Evolutionary conservation across 2,888 invertebrate species (phyloP).

Genomic region (Luperina nickerlii): DNA sequence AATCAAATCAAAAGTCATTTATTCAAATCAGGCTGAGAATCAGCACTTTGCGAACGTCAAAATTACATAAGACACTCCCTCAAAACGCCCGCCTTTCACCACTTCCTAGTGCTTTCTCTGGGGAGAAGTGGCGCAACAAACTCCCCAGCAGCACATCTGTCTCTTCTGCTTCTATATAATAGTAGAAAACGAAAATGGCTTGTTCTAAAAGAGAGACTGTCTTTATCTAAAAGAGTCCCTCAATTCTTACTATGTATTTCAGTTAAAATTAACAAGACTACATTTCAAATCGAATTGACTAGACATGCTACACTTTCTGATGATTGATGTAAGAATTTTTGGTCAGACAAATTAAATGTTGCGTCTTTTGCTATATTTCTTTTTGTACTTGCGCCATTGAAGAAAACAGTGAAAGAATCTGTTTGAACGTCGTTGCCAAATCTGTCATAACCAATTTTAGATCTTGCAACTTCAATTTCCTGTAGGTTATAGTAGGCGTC

Average conservation of each 20-base stretch:
- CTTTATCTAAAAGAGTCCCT: neutral
- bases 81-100: no score
- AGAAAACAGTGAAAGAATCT: neutral
- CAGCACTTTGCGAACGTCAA: no score
- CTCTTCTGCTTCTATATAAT: no score
- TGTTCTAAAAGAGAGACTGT: neutral
- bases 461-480: neutral
- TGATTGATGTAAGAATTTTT: conserved; percentile 6
- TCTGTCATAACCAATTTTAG: neutral
- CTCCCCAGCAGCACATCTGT: no score
- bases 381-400: neutral
- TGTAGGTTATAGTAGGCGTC: neutral
- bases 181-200: no score
- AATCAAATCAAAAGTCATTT: neutral
- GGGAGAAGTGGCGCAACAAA: no score
- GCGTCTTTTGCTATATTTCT: neutral
- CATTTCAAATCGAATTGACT: neutral
- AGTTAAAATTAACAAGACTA: neutral
- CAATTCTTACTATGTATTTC: neutral
- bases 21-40: no score
- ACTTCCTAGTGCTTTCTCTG: no score
- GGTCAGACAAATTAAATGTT: neutral
- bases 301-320: neutral
- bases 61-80: no score
- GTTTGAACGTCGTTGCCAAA: neutral